phyloP scores from a whole-genome alignment of 92 coral and sea anemone genomes.

The Heteractis magnifica region DNA sequence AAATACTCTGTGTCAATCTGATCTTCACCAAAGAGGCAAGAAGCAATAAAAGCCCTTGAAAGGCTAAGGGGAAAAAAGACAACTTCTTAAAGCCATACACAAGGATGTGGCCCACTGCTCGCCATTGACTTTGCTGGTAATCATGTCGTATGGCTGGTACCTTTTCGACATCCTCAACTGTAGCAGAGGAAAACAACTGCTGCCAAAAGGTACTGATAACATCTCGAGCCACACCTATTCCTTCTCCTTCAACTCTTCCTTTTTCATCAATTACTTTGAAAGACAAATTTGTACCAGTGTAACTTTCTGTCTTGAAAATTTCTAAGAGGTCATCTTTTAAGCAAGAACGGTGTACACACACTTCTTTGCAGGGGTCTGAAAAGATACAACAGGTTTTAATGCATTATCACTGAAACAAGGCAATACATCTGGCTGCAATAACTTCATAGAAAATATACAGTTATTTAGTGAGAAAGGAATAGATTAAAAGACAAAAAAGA shows the following conservation, averaged over 20 bases:
- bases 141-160: conserved; percentile 41
- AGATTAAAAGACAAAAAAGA: no score
- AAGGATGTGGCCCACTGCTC: background rate
- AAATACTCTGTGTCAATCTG: background rate
- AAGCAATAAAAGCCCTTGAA: no score
- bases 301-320: background rate
- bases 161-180: conserved; percentile 30
- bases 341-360: no score
- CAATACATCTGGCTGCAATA: no score
- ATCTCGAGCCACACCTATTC: conserved; percentile 19
- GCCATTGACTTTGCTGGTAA: conserved; percentile 34
- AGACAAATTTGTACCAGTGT: background rate
- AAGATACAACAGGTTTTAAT: no score
- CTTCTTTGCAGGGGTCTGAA: no score
- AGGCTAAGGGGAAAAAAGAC: no score
- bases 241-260: conserved; percentile 14
- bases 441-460: no score
- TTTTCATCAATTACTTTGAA: background rate
- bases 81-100: background rate
- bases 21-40: no score
- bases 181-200: conserved; percentile 14
- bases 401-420: no score
- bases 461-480: no score
- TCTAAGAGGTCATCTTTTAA: background rate
- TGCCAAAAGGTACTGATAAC: conserved; percentile 27